phyloP scores from a whole-genome alignment of 2,797 vertebrate species.

The Hyperoplus immaculatus region DNA sequence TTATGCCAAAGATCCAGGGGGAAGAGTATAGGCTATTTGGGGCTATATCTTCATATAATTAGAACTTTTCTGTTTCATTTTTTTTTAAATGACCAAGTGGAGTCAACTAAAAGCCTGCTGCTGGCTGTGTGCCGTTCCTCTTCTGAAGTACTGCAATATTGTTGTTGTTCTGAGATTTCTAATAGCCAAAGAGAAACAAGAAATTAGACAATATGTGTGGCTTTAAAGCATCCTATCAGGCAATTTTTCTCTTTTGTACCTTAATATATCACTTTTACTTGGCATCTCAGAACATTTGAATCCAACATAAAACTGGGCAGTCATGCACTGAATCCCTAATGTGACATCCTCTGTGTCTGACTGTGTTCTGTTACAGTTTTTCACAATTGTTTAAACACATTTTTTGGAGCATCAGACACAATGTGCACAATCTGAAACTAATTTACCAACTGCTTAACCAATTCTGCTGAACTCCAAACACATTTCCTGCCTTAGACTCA shows the following conservation, averaged over 20 bases:
- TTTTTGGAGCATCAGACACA: no score
- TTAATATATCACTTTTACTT: constrained; percentile 24
- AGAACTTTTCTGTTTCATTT: no score
- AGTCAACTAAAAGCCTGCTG: not conserved
- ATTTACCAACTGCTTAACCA: no score
- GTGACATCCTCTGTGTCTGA: constrained; percentile 28
- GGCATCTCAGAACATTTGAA: constrained; percentile 16
- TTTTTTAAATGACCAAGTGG: no score
- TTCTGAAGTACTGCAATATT: not conserved
- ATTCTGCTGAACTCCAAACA: no score
- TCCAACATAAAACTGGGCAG: constrained; percentile 16
- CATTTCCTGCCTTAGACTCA: no score
- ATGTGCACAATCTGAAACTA: no score
- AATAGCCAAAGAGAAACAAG: constrained; percentile 5
- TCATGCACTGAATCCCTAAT: constrained; percentile 34
- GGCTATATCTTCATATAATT: not conserved
- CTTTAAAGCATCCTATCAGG: constrained; percentile 15
- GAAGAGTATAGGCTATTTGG: not conserved
- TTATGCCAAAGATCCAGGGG: constrained; percentile 10
- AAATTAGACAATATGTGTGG: constrained; percentile 22
- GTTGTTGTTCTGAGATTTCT: not conserved
- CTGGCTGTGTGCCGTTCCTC: not conserved
- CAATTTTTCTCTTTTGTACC: constrained; percentile 28
- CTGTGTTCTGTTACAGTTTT: not conserved
- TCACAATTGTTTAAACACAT: no score